Conservation (phyloP, 1,140 invertebrate species). For the Euura lappo region DNA sequence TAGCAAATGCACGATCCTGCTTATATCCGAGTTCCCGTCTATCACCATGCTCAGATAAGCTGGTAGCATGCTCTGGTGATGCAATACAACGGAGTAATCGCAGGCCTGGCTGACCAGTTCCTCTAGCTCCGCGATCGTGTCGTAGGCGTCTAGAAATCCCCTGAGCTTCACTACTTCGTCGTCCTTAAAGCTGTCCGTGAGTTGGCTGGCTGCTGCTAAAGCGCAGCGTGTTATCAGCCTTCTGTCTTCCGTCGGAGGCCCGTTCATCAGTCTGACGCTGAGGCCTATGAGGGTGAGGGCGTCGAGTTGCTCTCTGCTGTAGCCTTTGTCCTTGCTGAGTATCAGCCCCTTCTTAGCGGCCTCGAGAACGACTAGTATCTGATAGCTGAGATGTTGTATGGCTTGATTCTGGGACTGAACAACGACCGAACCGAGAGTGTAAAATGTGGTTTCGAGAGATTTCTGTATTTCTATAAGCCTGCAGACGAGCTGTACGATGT, state of each 20-base stretch:
- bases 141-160: slow-evolving; percentile 50
- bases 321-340: slow-evolving; percentile 63
- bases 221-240: slow-evolving; percentile 65
- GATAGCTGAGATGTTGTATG: slow-evolving; percentile 66
- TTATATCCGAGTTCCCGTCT: slow-evolving; percentile 45
- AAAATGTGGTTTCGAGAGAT: slow-evolving; percentile 71
- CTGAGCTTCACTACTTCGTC: slow-evolving; percentile 49
- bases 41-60: slow-evolving; percentile 47
- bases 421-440: slow-evolving; percentile 45
- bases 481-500: slow-evolving; percentile 77
- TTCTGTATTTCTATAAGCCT: slow-evolving; percentile 84
- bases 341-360: slow-evolving; percentile 61
- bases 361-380: slow-evolving; percentile 62
- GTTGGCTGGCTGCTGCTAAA: slow-evolving; percentile 60
- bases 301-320: slow-evolving; percentile 68
- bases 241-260: slow-evolving; percentile 66
- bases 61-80: slow-evolving; percentile 55
- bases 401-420: slow-evolving; percentile 62
- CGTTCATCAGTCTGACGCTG: slow-evolving; percentile 67
- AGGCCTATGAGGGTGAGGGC: slow-evolving; percentile 69
- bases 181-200: slow-evolving; percentile 52
- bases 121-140: slow-evolving; percentile 48
- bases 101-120: slow-evolving; percentile 40
- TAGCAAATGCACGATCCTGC: slow-evolving; percentile 48
- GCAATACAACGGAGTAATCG: slow-evolving; percentile 52